Evolutionary conservation across 2,888 invertebrate genomes (phyloP), one percentile per base, ranked within the genome.

Genomic region (Achlya flavicornis): DNA sequence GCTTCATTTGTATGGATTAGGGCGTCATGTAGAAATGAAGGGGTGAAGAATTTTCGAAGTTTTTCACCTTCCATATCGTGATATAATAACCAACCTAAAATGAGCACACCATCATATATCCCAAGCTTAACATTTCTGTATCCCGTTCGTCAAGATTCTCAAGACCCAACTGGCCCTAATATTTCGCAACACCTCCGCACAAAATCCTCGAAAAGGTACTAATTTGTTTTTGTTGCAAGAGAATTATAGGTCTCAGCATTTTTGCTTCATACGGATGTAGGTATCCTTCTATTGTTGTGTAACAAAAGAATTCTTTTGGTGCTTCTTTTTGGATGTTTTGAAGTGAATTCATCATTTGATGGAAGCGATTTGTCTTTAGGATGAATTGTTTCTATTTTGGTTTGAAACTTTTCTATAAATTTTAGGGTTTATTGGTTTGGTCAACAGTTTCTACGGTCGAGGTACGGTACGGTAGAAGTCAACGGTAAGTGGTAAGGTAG

Each of bases 161-260:
- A 46, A n/a, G 46, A 19, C 14, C 19, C 41, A 41, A 41, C 41
- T 19, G 41, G 12, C 41, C 60, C 26, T 26, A 59, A 59, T 60
- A 60, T 60, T 65, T 65, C 32, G 48, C 61, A 62, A 63, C 62
- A 63, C 61, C 63, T 65, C 38, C n/a, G 46, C 46, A 11, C 16
- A 16, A 48, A 19, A 58, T 58, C 32, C 48, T 57, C 57, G n/a
- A 10, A 57, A 61, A 38, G 57, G 57, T 38, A 41, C 26, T 60
- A 41, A 60, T 60, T 60, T 41, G 43, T 60, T 60, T 60, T 60
- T 53, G 53, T 38, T 60, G 11, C 10, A 41, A 60, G 14, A 43
- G 41, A 26, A 41, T 60, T 60, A 38, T 38, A 59, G 33, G 58
- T 33, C 26, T 19, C 19, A 41, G 14, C 26, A 4, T 41, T 43